These are phyloP conservation scores for Saccostrea echinata DNA, from an alignment of 1,140 invertebrate species.

Conservation along the genomic window DNA sequence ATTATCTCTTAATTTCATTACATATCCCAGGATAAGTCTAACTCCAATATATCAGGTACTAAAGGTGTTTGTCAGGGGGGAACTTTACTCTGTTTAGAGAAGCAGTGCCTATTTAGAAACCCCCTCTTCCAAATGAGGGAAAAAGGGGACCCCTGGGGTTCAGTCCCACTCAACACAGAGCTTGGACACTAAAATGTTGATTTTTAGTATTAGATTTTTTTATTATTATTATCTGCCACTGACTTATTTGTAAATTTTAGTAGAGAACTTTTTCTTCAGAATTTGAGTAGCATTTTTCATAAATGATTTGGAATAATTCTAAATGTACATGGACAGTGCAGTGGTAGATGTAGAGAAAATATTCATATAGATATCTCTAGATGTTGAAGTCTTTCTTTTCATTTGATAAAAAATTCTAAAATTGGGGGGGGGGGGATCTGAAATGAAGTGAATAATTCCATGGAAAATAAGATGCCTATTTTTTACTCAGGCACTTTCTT, in stretches of 20 bases:
- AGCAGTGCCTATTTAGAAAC: not conserved
- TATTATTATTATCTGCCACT: not conserved
- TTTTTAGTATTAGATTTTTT: not conserved
- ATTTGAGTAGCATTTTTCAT: no score
- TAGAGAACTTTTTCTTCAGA: no score
- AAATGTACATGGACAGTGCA: no score
- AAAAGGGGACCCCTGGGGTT: not conserved
- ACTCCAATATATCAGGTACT: slow-evolving; percentile 4
- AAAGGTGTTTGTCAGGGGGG: not conserved
- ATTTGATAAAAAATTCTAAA: no score
- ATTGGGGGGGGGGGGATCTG: no score
- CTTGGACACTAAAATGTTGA: not conserved
- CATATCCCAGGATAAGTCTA: not conserved
- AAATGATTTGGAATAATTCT: no score
- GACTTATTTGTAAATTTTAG: not conserved
- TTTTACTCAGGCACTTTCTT: not conserved
- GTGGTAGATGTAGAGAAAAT: no score
- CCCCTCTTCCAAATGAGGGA: not conserved
- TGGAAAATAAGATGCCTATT: not conserved
- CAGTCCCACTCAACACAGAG: not conserved
- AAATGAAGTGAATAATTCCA: not conserved
- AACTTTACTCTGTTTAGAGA: not conserved
- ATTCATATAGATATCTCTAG: no score
- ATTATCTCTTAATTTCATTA: slow-evolving; percentile 33
- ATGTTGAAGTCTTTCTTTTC: no score